Percentiles rank a stretch among this genome's conserved stretches.
Conservation (phyloP, 2,888 invertebrate species). For the Trissoscelio sp. region DNA sequence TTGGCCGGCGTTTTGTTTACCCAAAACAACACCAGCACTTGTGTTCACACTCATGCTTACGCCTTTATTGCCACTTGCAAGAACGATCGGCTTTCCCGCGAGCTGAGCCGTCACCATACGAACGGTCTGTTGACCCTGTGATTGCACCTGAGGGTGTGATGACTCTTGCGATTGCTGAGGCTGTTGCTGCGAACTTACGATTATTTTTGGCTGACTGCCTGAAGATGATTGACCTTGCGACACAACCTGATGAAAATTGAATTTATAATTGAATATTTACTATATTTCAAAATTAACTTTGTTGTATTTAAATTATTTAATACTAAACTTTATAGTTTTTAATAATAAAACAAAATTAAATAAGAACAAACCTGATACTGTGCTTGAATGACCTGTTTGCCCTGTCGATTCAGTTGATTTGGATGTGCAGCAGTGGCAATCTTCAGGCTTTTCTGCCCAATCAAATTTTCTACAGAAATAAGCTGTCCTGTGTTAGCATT, state of each 20-base stretch:
- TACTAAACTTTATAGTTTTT: background rate
- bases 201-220: slow-evolving; percentile 78
- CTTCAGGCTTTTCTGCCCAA: slow-evolving; percentile 84
- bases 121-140: slow-evolving; percentile 77
- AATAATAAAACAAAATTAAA: background rate
- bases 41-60: slow-evolving; percentile 79
- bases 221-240: slow-evolving; percentile 80
- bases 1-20: slow-evolving; percentile 74
- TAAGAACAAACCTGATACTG: slow-evolving; percentile 79
- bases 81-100: slow-evolving; percentile 81
- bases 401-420: slow-evolving; percentile 80
- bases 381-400: slow-evolving; percentile 81
- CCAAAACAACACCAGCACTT: slow-evolving; percentile 77
- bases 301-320: background rate
- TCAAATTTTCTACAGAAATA: slow-evolving; percentile 86
- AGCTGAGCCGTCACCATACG: slow-evolving; percentile 82
- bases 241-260: slow-evolving; percentile 76
- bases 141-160: slow-evolving; percentile 69
- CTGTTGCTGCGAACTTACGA: slow-evolving; percentile 77
- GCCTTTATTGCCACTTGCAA: slow-evolving; percentile 80
- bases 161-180: slow-evolving; percentile 67
- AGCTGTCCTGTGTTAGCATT: slow-evolving; percentile 87
- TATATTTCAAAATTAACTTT: background rate
- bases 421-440: slow-evolving; percentile 78
- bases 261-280: background rate